Base-by-base conservation (phyloP, 2,888 invertebrate genomes). In the Hypomecis punctinalis region DNA sequence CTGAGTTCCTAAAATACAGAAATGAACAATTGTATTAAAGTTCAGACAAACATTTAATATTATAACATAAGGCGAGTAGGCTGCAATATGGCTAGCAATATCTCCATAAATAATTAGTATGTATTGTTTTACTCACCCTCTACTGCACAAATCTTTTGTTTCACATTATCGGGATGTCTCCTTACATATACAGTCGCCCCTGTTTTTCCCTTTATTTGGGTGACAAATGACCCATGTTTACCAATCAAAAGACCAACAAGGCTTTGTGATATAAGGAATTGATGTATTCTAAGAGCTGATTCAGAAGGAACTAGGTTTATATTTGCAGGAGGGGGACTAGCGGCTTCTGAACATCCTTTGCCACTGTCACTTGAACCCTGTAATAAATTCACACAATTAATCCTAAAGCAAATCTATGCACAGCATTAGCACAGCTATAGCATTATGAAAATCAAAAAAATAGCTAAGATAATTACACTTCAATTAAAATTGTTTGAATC, bases 171-270 rank as follows among this genome's bases (percentile, higher is more conserved):
- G 10, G 96, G 96, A 91, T 97, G 97, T 80, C 95, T 94, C 80
- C 95, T 96, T n/a, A 99, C 95, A 72, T 95, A 91, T 55, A 98
- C 95, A 79, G 94, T 95, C 23, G 98, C 97, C 73, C 96, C 95
- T 1, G 97, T 96, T 83, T 96, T 95, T 39, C 94, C 92, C 84
- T 97, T 97, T 72, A 97, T 96, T 78, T 94, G 94, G 71, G 96
- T 96, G n/a, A 99, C 96, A 88, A 96, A 96, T 46, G 94, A 92
- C 48, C 98, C 98, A 75, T 95, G 95, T 76, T 95, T 95, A 46
- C 99, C 99, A 84, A 98, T 98, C 74, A 99, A 93, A 63, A 96
- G 95, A 13, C 98, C 98, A 65, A 98, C 97, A 70, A 98, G 91
- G 62, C 93, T 90, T 80, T 96, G 95, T 47, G 96, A 96, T 80